Conservation (phyloP, 2,113 vertebrate species). For the Platichthys flesus region DNA sequence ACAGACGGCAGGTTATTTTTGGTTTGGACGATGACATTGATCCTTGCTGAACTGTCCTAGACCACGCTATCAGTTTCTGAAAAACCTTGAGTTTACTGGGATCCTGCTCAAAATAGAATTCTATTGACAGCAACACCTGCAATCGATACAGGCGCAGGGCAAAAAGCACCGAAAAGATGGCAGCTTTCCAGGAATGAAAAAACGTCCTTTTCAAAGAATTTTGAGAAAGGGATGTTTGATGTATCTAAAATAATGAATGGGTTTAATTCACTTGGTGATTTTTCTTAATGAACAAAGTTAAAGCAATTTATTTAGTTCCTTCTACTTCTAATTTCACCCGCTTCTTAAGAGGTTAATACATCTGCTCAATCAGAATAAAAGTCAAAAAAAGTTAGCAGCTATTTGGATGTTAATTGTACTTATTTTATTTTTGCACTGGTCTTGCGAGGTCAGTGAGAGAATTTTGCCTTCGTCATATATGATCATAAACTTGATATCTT, state of each 20-base stretch:
- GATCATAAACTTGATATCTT: no score
- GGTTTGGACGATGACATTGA: slow-evolving; percentile 48
- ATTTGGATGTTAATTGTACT: no score
- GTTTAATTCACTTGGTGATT: neutral
- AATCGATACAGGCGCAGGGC: slow-evolving; percentile 57
- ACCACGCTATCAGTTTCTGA: slow-evolving; percentile 61
- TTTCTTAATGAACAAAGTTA: neutral
- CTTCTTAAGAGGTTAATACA: no score
- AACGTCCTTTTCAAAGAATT: neutral
- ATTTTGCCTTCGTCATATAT: no score
- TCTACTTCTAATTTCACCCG: no score
- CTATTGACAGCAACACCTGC: slow-evolving; percentile 38
- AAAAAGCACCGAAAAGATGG: slow-evolving; percentile 13
- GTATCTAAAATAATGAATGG: neutral
- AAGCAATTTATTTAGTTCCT: neutral
- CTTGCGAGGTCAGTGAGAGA: no score
- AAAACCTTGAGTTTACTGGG: slow-evolving; percentile 49
- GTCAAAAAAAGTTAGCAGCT: no score
- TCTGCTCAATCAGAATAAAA: no score
- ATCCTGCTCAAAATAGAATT: slow-evolving; percentile 63
- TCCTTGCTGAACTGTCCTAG: slow-evolving; percentile 35
- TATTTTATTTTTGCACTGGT: no score
- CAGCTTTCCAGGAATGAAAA: slow-evolving; percentile 37
- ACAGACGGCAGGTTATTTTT: slow-evolving; percentile 58
- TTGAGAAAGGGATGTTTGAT: neutral